A percentile compares a stretch with the other conserved stretches of the same genome.
Evolutionary conservation across 2,888 invertebrate genomes (phyloP).

Genomic region (Cenopis cana): DNA sequence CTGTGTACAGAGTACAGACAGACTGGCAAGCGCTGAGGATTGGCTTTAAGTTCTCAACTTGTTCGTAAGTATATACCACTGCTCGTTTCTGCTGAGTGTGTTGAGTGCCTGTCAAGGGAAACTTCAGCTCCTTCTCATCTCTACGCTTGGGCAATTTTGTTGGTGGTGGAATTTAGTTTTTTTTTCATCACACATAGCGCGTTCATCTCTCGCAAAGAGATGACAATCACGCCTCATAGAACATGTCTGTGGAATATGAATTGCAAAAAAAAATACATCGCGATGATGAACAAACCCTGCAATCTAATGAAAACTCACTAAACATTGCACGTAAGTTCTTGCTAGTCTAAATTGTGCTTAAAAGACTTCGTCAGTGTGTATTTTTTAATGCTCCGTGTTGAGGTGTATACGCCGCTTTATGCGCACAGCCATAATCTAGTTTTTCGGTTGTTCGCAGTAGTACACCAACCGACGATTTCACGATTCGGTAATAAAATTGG

Average conservation of each 20-base stretch:
- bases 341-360: too few relatives aligned
- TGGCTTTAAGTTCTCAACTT: background rate
- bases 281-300: too few relatives aligned
- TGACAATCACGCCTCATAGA: too few relatives aligned
- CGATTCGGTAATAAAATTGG: too few relatives aligned
- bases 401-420: slow-evolving; percentile 14
- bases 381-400: background rate
- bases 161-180: too few relatives aligned
- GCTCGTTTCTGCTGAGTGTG: background rate
- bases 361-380: background rate
- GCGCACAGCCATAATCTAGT: slow-evolving; percentile 4
- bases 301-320: too few relatives aligned
- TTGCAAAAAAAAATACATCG: too few relatives aligned
- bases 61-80: background rate
- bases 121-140: background rate
- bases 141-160: too few relatives aligned
- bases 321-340: background rate
- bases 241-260: background rate
- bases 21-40: background rate
- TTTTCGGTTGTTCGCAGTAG: slow-evolving; percentile 2
- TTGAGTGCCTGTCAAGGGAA: background rate
- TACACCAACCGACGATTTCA: background rate
- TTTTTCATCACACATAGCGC: too few relatives aligned
- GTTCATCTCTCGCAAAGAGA: too few relatives aligned
- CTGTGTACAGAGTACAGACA: too few relatives aligned